Evolutionary conservation across 2,888 invertebrate genomes (phyloP), one percentile per base, ranked within the genome.

Genomic region (Chalcosyrphus nemorum): DNA sequence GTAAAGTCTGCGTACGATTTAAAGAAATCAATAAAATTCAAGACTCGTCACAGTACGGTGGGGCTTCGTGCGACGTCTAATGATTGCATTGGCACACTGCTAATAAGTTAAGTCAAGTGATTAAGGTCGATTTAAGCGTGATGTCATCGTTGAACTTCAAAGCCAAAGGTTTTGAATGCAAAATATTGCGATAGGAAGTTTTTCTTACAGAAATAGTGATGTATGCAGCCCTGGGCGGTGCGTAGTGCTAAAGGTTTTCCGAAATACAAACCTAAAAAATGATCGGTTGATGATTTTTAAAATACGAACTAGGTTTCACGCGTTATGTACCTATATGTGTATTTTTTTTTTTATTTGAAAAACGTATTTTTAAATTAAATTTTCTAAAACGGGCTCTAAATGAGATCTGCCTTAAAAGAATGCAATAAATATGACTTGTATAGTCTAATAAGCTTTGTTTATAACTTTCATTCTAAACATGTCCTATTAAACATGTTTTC

Each of bases 21-120:
- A 24, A 82, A 82, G 78, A 82, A 82, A 82, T 82, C 82, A 78
- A 82, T 82, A 82, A 82, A n/a, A 66, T 82, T 70, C 52, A 77
- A 82, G 77, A 63, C 43, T 70, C 63, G 41, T 76, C n/a, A 32
- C 41, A 32, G 19, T 32, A 21, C 15, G 35, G 77, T 32, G 43
- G 29, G 13, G 24, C 52, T 77, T 59, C 43, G 17, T 61, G 72
- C 29, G 29, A 71, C n/a, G 57, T 52, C 38, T 29, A 54, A 45
- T 68, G 66, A 78, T 82, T 54, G 78, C 78, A 72, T 82, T 78
- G 47, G 4, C 43, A 61, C 56, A 15, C 32, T 38, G 32, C 47
- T 38, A 17, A 29, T 63, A 15, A 24, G 43, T 63, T 57, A n/a
- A 72, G 32, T 59, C 24, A 32, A 78, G 82, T 82, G 78, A 61